Evolutionary conservation across 2,888 invertebrate species (phyloP), one percentile per base, ranked within the genome.

Genomic region (Orthonychiurus folsomi): DNA sequence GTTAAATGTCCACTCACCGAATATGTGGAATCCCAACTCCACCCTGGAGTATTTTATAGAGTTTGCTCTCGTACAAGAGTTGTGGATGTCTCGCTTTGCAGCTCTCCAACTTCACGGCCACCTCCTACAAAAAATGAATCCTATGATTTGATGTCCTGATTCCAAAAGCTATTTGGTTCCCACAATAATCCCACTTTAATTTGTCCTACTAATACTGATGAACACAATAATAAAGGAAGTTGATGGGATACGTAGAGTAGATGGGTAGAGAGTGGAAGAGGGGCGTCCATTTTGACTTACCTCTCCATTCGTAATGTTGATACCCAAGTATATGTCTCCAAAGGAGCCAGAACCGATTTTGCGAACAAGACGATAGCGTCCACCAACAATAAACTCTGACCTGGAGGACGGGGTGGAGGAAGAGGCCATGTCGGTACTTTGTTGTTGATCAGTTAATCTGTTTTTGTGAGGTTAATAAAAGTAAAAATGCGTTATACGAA

Each of bases 331-430:
- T 79, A 99, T 97, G 82, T 97, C 97, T 77, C 99, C 99, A 79
- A 99, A 99, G 73, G 97, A 97, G 74, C 99, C 99, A 80, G 94
- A 94, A 76, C 97, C 94, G 79, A 97, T 93, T 85, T 94, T 95
- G 75, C 94, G 86, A 77, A 94, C 87, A 77, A 96, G 84, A 79
- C 93, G 87, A 83, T 93, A 96, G 82, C 89, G 93, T 76, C 89
- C 89, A 78, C 89, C 90, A 79, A 93, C 87, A 78, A 90, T 83
- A 79, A 89, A 86, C 79, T 90, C 89, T 76, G 80, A 81, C 79
- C 83, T 83, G 62, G 69, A 69, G 23, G 69, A 64, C 21, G 70
- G 68, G 28, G 66, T 68, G 20, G 70, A 65, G 20, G 71, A 66
- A 57, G 69, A 37, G 37, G 37, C 15, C 37, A 37, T 37, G n/a